Percentiles rank a stretch among this genome's conserved stretches.
phyloP scores from a whole-genome alignment of 2,888 invertebrate species.

The Drosophila trichaetosa region DNA sequence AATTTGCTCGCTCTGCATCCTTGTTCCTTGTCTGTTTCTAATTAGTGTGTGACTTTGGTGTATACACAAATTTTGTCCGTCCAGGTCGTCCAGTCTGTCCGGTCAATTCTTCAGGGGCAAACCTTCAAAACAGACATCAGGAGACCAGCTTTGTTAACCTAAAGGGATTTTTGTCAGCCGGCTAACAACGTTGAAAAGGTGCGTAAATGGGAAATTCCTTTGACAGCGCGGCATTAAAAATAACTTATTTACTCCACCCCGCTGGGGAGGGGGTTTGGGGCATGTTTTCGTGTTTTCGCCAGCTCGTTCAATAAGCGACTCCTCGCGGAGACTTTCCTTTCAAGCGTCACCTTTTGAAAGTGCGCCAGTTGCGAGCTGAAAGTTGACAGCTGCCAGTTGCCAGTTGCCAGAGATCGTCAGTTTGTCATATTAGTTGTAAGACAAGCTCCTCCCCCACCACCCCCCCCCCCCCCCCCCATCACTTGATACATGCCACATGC shows the following conservation, averaged over 20 bases:
- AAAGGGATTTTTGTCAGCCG: constrained; percentile 41
- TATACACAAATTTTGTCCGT: not conserved
- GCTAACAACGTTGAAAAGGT: constrained; percentile 50
- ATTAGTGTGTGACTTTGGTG: constrained; percentile 41
- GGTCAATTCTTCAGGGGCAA: constrained; percentile 1
- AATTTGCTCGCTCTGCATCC: not conserved
- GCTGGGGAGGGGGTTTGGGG: rapidly evolving
- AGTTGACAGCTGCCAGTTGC: constrained; percentile 7
- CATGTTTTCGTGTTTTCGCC: constrained; percentile 8
- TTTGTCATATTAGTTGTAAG: constrained; percentile 63
- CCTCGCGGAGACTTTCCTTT: constrained; percentile 26
- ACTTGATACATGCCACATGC: constrained; percentile 2
- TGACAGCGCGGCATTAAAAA: not conserved
- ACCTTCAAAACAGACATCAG: constrained; percentile 22
- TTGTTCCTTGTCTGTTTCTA: constrained; percentile 14
- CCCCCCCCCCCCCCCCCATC: not conserved
- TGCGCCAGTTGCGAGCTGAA: constrained; percentile 9
- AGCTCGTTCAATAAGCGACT: constrained; percentile 34
- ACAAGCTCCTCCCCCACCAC: not conserved
- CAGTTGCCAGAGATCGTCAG: constrained; percentile 30
- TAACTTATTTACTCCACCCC: constrained; percentile 30
- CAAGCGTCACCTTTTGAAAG: constrained; percentile 45
- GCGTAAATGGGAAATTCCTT: constrained; percentile 63
- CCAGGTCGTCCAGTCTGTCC: not conserved
- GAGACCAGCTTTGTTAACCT: constrained; percentile 18